These are phyloP conservation scores for Eucera pruinosa DNA, from an alignment of 2,888 invertebrate genomes.

Conservation along the genomic window DNA sequence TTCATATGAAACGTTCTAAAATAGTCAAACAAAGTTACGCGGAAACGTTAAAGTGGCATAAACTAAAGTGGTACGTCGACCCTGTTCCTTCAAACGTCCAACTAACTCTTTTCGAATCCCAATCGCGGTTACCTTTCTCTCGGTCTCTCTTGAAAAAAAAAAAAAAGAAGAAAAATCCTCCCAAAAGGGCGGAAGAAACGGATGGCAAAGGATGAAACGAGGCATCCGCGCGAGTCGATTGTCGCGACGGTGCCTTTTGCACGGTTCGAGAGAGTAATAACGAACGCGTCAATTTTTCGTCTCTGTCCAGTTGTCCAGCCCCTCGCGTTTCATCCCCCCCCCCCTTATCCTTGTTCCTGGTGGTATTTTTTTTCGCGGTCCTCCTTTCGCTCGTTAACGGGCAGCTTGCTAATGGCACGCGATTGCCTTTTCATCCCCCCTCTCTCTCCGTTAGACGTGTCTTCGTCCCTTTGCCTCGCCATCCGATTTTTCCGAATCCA, in stretches of 20 bases:
- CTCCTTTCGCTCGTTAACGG: constrained; percentile 75
- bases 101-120: not conserved
- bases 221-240: constrained; percentile 39
- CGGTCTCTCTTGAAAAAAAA: not conserved
- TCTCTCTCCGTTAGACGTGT: no score
- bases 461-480: constrained; percentile 23
- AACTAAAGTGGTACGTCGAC: no score
- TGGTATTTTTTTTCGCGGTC: constrained; percentile 63
- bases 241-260: constrained; percentile 33
- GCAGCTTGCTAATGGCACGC: constrained; percentile 75
- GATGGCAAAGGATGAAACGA: constrained; percentile 29
- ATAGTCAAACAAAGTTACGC: no score
- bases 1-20: no score
- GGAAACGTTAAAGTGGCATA: no score
- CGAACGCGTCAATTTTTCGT: constrained; percentile 76
- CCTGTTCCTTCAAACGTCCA: not conserved
- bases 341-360: constrained; percentile 49
- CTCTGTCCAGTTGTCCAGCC: constrained; percentile 60
- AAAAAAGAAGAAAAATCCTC: no score
- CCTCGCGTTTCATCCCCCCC: constrained; percentile 6
- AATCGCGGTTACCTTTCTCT: not conserved
- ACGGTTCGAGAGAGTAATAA: constrained; percentile 68
- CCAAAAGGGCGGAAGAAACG: not conserved
- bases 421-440: constrained; percentile 71
- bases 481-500: not conserved